Base-by-base conservation (phyloP, 2,113 vertebrate genomes). In the Suricata suricatta region DNA sequence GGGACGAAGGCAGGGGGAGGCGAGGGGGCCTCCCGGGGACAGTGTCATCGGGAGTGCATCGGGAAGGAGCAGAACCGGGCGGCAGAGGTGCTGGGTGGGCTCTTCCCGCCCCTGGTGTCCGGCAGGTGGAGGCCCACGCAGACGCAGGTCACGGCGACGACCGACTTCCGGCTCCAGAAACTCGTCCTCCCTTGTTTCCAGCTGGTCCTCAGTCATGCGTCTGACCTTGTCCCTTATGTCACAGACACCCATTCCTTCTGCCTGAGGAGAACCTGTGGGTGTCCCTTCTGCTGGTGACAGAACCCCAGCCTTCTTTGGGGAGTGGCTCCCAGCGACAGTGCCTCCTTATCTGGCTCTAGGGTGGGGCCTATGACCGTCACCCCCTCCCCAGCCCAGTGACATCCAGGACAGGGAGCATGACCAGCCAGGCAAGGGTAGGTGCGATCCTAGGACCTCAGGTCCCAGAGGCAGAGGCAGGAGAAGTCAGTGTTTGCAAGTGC, bases 111-210 rank as follows among this genome's bases (percentile, higher is more conserved):
- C 27, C 66, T 25, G 84, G 33, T 27, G 27, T 41, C 72, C 38
- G 21, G 44, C 2, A 23, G 33, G 5, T 0, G 35, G 87, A 76
- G 68, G 13, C 57, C 3, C 52, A 54, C 52, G 52, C 33, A 33
- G 77, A 27, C 5, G 4, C 33, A 33, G 35, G 9, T 10, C 3
- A 38, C 33, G 15, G 21, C 0, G 1, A 0, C 35, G 35, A 29
- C 50, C 3, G 0, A 4, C 81, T 16, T 7, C 13, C 71, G 7
- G 47, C 63, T 38, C 33, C 0, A 15, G 57, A 68, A 31, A 35
- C 31, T 2, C 35, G 0, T 1, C 29, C 6, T 41, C 16, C 57
- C 19, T 44, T 23, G 23, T 29, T 12, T 21, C 21, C 29, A 16
- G 47, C 11, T 5, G 21, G 8, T 50, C 7, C 9, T 52, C 68